Percentiles rank a stretch among this genome's conserved stretches.
phyloP scores from a whole-genome alignment of 1,140 invertebrate species.

The Lamellibrachia luymesi region DNA sequence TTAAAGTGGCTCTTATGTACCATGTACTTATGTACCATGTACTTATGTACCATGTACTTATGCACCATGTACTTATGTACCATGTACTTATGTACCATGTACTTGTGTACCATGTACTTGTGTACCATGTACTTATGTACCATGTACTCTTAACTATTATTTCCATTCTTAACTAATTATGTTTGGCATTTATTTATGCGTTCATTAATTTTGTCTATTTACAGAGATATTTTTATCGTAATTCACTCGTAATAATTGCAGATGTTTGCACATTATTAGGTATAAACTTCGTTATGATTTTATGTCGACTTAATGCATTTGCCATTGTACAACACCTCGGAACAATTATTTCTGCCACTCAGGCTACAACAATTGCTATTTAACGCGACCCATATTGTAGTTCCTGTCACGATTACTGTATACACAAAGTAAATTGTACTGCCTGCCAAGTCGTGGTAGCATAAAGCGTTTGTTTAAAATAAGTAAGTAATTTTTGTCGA shows the following conservation, averaged over 20 bases:
- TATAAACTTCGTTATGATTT: not conserved
- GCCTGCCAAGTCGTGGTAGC: not conserved
- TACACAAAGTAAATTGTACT: not conserved
- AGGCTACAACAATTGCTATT: not conserved
- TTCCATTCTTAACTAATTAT: not conserved
- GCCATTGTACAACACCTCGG: not conserved
- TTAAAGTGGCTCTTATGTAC: not conserved
- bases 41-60: not conserved
- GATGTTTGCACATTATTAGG: not conserved
- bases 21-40: not conserved
- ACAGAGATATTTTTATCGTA: not conserved
- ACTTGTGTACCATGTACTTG: no score
- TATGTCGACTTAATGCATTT: not conserved
- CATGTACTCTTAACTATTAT: not conserved
- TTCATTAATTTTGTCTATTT: not conserved
- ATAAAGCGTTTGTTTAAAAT: not conserved
- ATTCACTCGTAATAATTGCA: not conserved
- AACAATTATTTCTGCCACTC: not conserved
- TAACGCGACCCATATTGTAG: not conserved
- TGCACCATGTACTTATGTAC: no score
- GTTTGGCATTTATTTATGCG: not conserved
- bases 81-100: no score
- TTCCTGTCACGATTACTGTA: not conserved
- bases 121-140: no score
- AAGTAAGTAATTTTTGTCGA: not conserved